Evolutionary conservation across 2,113 vertebrate genomes (phyloP), one percentile per base, ranked within the genome.

Genomic region (Varanus salvator): DNA sequence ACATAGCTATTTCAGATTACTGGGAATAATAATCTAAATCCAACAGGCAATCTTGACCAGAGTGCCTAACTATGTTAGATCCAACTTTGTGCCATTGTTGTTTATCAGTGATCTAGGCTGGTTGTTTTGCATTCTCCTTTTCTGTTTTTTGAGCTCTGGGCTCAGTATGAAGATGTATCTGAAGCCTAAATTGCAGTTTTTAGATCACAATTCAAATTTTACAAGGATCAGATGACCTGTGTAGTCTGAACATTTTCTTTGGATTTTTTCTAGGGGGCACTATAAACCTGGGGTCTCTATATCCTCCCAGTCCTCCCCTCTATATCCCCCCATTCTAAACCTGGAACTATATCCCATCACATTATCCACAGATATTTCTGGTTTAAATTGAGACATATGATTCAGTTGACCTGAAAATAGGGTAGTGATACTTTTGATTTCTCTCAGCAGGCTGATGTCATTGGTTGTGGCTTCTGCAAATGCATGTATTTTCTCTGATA

Each of bases 391-490:
- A 80, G 77, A 87, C 38, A 68, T 48, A 68, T 48, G 4, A 25
- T 48, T 44, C 21, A 48, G 38, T 50, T 66, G 34, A 50, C 52
- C 29, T 80, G 75, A 48, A 29, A 50, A n/a, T 15, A 29, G n/a
- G 7, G 11, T 44, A 38, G 71, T 64, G 71, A 76, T 44, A 86
- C 19, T 8, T 64, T 87, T 87, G 86, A 80, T 87, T 87, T 48
- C 44, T 80, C 60, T 50, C 60, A n/a, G 48, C 29, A 78, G 60
- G 38, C 80, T 80, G 57, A 87, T 78, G 60, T 68, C 57, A 66
- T 68, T 66, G 68, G 29, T 78, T 68, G 57, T 87, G 86, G 64
- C 76, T 87, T 80, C 76, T 80, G 75, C 57, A 87, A 50, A 87
- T 69, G 78, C 64, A 60, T 68, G 27, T n/a, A 68, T 78, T 68